A percentile compares a stretch with the other conserved stretches of the same genome.
Conservation (phyloP, 2,797 vertebrate species). For the Dromococcyx pavoninus region DNA sequence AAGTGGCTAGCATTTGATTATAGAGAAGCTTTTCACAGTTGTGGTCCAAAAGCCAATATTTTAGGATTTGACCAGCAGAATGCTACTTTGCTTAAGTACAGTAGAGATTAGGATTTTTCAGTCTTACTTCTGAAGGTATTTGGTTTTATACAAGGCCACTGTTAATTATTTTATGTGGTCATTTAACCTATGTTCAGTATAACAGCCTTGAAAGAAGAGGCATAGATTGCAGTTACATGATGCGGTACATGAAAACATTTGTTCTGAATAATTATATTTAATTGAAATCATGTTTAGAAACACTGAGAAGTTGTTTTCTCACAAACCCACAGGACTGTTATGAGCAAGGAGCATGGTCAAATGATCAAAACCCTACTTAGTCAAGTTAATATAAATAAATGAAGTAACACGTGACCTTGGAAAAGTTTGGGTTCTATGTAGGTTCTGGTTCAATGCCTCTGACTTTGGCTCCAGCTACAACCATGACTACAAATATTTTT, state of each 20-base stretch:
- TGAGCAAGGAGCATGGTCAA: constrained; percentile 47
- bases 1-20: not conserved
- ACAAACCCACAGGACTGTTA: constrained; percentile 45
- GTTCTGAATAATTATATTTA: constrained; percentile 47
- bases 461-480: constrained; percentile 64
- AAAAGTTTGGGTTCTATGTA: constrained; percentile 50
- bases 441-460: constrained; percentile 65
- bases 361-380: constrained; percentile 68
- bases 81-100: not conserved
- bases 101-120: not conserved
- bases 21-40: not conserved
- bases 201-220: constrained; percentile 37
- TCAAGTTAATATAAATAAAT: constrained; percentile 70
- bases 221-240: constrained; percentile 3
- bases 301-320: constrained; percentile 24
- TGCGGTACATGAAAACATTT: constrained; percentile 44
- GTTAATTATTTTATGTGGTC: constrained; percentile 11
- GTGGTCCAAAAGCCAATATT: not conserved
- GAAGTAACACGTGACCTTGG: constrained; percentile 63
- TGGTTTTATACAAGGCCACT: not conserved
- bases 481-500: constrained; percentile 77
- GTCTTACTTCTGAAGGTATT: not conserved
- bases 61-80: not conserved
- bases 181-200: constrained; percentile 22
- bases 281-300: constrained; percentile 43